Evolutionary conservation across 2,797 vertebrate genomes (phyloP).

Genomic region (Diceros bicornis): DNA sequence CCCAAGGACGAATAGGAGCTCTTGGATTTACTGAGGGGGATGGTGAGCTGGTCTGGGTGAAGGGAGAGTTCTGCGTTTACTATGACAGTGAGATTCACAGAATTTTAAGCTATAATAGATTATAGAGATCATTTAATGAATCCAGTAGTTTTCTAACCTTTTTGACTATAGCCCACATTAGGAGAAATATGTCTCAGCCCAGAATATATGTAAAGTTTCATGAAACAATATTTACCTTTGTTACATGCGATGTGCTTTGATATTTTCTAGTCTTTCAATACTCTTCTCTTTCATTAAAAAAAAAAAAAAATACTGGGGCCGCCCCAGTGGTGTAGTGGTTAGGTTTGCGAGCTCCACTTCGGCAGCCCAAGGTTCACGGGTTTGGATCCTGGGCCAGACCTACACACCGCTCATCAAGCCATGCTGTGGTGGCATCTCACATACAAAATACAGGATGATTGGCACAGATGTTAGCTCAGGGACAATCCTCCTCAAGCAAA

Average conservation of each 20-base stretch:
- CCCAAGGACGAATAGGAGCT: neutral
- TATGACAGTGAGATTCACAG: neutral
- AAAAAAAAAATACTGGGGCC: too few species aligned
- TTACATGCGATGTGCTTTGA: neutral
- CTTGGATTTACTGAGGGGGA: neutral
- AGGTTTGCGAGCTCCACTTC: too few species aligned
- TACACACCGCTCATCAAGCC: too few species aligned
- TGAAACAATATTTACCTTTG: constrained; percentile 35
- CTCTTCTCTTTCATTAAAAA: neutral
- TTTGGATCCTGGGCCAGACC: too few species aligned
- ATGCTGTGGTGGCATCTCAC: too few species aligned
- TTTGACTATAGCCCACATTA: neutral
- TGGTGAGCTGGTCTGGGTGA: neutral
- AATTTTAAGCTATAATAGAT: neutral
- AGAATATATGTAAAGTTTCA: neutral
- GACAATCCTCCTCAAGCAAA: too few species aligned
- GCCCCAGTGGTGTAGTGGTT: too few species aligned
- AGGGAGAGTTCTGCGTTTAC: neutral
- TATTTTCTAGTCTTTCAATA: constrained; percentile 29
- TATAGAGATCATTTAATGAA: neutral
- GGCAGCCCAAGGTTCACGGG: too few species aligned
- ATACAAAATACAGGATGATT: too few species aligned
- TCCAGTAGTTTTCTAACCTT: neutral
- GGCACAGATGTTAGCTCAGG: too few species aligned
- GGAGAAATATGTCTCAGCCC: constrained; percentile 29